These are phyloP conservation scores for Peucedramus taeniatus DNA, from an alignment of 2,113 vertebrate species.

Conservation along the genomic window DNA sequence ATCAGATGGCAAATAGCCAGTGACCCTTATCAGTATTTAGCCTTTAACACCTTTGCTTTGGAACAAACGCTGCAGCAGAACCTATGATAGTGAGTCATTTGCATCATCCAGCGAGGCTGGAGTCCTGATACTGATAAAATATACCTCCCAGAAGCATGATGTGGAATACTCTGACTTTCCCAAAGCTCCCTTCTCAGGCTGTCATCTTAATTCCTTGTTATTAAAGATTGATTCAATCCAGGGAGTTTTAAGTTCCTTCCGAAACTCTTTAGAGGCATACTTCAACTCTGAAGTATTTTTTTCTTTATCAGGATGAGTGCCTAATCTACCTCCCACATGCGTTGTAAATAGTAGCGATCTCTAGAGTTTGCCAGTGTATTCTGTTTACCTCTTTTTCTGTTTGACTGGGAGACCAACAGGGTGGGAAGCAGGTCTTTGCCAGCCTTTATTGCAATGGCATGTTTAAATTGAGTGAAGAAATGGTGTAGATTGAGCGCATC, in stretches of 20 bases:
- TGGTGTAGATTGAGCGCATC: background rate
- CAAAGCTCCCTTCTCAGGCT: background rate
- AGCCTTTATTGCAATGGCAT: background rate
- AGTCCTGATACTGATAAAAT: background rate
- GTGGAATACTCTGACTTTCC: background rate
- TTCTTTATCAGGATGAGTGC: background rate
- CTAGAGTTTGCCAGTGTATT: background rate
- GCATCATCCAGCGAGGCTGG: background rate
- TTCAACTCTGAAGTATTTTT: background rate
- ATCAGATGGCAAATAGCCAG: background rate
- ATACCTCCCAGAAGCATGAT: background rate
- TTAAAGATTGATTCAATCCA: background rate
- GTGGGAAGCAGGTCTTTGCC: background rate
- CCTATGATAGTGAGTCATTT: background rate
- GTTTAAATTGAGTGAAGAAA: background rate
- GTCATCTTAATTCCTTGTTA: background rate
- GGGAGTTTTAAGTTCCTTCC: background rate
- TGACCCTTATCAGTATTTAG: background rate
- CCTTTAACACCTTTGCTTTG: background rate
- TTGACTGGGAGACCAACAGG: background rate
- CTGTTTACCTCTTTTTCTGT: background rate
- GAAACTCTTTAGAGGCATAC: background rate
- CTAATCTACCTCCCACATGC: background rate
- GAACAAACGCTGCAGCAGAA: background rate
- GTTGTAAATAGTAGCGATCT: background rate